Evolutionary conservation across 2,888 invertebrate genomes (phyloP), one percentile per base, ranked within the genome.

Genomic region (Melolontha melolontha): DNA sequence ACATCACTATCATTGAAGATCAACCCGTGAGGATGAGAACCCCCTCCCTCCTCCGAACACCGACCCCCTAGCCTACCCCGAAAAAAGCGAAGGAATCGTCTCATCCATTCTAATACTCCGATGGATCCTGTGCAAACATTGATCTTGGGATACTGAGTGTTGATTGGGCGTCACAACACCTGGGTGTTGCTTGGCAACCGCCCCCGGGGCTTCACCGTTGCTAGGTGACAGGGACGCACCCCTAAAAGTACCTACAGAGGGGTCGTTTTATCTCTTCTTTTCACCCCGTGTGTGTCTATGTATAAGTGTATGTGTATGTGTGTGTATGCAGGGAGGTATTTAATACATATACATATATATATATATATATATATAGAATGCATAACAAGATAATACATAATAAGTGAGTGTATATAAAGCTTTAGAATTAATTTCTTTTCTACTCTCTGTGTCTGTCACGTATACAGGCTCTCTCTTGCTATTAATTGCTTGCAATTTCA

Each of bases 131-230:
- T 75, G 80, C 79, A 82, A 82, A 82, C 82, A 82, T 82, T 79
- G 82, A 82, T 82, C 82, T 82, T 81, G 82, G 81, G 82, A 82
- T 80, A 79, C 81, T 77, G 81, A 76, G 81, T 81, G 82, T 81
- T 82, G 81, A 82, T 82, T 82, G 82, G 82, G 78, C 81, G 79
- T 77, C 78, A 79, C 79, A 81, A 83, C 83, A 83, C 83, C 83
- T 83, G 83, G 81, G 81, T 79, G 82, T 83, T 81, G 80, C 82
- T 77, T 70, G 78, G 78, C 81, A 79, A 79, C 82, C 79, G 76
- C 75, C 76, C 73, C 72, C 73, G 73, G 74, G 74, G 72, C 71
- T 71, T 69, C 65, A 71, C 68, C 68, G 71, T 77, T 77, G 75
- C 75, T 73, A 73, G 73, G 75, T 68, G 72, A 72, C 72, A 66